A percentile compares a stretch with the other conserved stretches of the same genome.
Evolutionary conservation across 2,113 vertebrate species (phyloP).

Genomic region (Nothocercus julius): DNA sequence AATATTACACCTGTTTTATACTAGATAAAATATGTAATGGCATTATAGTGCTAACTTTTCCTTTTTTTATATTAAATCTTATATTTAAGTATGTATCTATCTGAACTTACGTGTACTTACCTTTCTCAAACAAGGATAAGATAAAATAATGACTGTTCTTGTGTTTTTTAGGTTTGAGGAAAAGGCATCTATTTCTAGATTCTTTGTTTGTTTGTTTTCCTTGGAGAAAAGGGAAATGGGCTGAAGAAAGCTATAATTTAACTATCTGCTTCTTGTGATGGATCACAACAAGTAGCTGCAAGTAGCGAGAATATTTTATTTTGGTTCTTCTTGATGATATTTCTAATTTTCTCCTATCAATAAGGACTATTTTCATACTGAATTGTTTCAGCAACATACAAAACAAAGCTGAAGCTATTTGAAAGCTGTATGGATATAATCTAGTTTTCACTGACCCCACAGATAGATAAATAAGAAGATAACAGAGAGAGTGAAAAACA

Average conservation of each 20-base stretch:
- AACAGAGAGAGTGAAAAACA: not conserved
- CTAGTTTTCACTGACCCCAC: not conserved
- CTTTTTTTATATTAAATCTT: not conserved
- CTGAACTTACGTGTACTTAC: not conserved
- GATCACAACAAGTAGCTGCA: not conserved
- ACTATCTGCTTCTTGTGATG: not conserved
- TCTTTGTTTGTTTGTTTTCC: not conserved
- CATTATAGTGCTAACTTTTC: not conserved
- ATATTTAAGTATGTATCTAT: not conserved
- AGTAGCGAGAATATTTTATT: not conserved
- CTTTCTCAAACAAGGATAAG: not conserved
- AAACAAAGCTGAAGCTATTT: not conserved
- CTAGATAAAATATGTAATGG: not conserved
- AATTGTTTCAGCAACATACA: not conserved
- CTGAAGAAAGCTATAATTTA: not conserved
- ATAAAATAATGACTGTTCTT: not conserved
- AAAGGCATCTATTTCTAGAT: not conserved
- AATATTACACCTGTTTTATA: not conserved
- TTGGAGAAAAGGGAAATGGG: accelerated
- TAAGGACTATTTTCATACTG: not conserved
- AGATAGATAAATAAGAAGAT: not conserved
- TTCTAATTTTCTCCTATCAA: not conserved
- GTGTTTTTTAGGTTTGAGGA: not conserved
- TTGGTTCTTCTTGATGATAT: not conserved
- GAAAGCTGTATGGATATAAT: not conserved